Conservation (phyloP, 2,113 vertebrate species). For the Leucopsar rothschildi region DNA sequence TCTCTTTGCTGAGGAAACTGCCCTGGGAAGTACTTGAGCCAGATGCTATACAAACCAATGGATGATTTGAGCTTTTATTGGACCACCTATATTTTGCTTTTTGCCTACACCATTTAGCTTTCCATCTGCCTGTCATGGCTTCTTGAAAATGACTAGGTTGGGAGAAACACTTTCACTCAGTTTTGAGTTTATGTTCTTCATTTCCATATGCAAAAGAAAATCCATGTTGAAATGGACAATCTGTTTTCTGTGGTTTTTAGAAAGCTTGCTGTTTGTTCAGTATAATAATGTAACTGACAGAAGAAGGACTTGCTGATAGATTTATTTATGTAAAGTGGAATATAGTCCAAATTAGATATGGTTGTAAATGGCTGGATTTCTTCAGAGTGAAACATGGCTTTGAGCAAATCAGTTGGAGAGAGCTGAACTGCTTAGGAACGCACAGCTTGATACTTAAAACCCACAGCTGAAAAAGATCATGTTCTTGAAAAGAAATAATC, state of each 20-base stretch:
- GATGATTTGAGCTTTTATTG: not conserved
- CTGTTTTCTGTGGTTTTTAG: conserved; percentile 2
- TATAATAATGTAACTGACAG: not conserved
- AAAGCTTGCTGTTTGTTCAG: not conserved
- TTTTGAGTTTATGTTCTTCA: conserved; percentile 10
- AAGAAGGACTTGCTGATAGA: not conserved
- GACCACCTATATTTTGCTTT: not conserved
- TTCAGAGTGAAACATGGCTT: not conserved
- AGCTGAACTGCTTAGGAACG: not conserved
- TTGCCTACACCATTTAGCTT: not conserved
- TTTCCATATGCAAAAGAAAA: conserved; percentile 25
- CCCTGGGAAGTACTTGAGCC: not conserved
- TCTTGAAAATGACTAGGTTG: not conserved
- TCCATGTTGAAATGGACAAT: conserved; percentile 19
- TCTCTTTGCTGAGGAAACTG: not conserved
- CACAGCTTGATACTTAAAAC: not conserved
- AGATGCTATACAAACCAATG: not conserved
- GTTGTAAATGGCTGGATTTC: not conserved
- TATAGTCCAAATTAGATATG: not conserved
- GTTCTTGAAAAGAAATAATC: not conserved
- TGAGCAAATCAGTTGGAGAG: not conserved
- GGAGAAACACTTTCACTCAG: not conserved
- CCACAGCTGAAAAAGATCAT: not conserved
- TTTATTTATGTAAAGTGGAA: not conserved
- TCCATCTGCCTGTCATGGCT: not conserved